Percentiles rank a stretch among this genome's conserved stretches.
phyloP scores from a whole-genome alignment of 2,888 invertebrate species.

The Euplexia lucipara region DNA sequence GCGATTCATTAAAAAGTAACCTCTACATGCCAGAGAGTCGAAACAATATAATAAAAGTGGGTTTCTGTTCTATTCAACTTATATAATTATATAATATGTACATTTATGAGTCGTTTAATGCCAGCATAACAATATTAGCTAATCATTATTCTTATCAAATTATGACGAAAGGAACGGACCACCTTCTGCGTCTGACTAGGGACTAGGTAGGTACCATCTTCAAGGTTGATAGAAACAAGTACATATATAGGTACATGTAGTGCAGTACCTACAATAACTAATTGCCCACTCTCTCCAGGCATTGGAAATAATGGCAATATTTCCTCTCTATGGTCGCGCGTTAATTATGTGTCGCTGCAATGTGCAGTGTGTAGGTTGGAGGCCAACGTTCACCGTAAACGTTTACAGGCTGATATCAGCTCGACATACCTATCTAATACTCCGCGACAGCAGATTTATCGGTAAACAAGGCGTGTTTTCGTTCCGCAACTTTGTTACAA shows the following conservation, averaged over 20 bases:
- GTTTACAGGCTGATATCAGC: conserved; percentile 35
- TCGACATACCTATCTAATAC: conserved; percentile 39
- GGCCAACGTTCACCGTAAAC: conserved; percentile 34
- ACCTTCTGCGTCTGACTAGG: background rate
- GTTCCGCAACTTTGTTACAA: conserved; percentile 64
- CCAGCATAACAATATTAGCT: conserved; percentile 34
- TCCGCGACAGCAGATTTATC: conserved; percentile 51
- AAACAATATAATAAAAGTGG: background rate
- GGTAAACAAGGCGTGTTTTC: conserved; percentile 68
- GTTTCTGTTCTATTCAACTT: background rate
- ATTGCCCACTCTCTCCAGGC: background rate
- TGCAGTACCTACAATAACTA: background rate
- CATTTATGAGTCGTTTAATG: conserved; percentile 14
- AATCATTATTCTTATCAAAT: conserved; percentile 39
- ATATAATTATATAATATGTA: conserved; percentile 2
- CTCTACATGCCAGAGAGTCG: background rate
- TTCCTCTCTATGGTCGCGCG: background rate
- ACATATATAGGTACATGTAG: no score
- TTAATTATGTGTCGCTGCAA: conserved; percentile 1
- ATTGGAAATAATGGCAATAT: background rate
- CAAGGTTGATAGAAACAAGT: background rate
- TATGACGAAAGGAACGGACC: conserved; percentile 15
- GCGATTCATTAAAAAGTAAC: background rate
- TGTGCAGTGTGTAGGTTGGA: conserved; percentile 25
- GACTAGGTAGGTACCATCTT: background rate